Percentiles rank a stretch among this genome's conserved stretches.
Conservation (phyloP, 2,113 vertebrate species). For the Calyptommatus sinebrachiatus region DNA sequence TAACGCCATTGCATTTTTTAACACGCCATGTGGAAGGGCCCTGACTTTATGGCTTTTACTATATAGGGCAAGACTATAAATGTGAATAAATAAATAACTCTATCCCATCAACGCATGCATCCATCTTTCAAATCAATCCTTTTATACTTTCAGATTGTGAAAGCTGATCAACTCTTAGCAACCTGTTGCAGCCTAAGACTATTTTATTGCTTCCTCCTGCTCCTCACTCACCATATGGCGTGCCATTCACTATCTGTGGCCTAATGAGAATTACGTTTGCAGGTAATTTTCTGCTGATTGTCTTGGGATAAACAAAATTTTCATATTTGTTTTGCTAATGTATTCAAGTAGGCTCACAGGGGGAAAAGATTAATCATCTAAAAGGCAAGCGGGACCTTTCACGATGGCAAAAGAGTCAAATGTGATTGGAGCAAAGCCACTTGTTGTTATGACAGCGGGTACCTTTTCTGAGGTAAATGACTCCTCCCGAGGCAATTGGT, state of each 20-base stretch:
- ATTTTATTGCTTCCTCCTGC: constrained; percentile 67
- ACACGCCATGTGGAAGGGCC: too few relatives aligned
- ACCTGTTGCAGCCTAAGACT: constrained; percentile 60
- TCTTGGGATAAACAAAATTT: constrained; percentile 87
- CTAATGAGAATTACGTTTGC: constrained; percentile 81
- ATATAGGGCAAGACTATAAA: too few relatives aligned
- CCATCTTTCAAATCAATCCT: neutral
- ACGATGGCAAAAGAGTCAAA: constrained; percentile 74
- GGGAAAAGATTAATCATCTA: constrained; percentile 86
- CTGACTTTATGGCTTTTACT: too few relatives aligned
- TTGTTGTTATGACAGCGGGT: constrained; percentile 81
- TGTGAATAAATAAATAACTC: too few relatives aligned
- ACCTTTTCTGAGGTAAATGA: constrained; percentile 77
- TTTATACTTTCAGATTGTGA: constrained; percentile 49
- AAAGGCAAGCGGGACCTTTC: constrained; percentile 79
- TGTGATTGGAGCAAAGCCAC: constrained; percentile 69
- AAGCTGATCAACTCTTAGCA: constrained; percentile 54
- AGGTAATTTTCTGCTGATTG: constrained; percentile 88
- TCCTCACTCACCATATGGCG: constrained; percentile 78
- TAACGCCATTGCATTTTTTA: too few relatives aligned
- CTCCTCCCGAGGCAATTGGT: constrained; percentile 82
- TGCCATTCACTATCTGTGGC: constrained; percentile 69
- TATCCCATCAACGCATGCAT: too few relatives aligned
- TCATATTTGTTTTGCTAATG: constrained; percentile 82
- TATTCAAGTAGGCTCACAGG: constrained; percentile 81